Conservation (phyloP, 1,140 invertebrate species). For the Zaprionus davidi region DNA sequence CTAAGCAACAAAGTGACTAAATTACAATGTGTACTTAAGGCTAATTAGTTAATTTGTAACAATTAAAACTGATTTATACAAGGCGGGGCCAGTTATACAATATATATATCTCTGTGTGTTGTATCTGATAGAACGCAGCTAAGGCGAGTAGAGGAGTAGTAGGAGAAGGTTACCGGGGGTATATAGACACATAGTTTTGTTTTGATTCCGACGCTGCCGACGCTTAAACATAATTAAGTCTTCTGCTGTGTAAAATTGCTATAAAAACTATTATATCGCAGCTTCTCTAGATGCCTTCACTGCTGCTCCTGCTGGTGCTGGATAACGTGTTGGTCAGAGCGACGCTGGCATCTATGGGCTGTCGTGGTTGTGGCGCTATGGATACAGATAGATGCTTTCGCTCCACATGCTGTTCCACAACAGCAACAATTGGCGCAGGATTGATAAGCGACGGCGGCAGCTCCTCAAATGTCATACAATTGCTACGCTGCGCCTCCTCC, state of each 20-base stretch:
- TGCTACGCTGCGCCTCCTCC: constrained; percentile 62
- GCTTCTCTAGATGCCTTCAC: neutral
- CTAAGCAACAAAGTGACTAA: constrained; percentile 73
- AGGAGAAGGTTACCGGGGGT: neutral
- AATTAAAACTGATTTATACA: constrained; percentile 79
- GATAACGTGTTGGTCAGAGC: constrained; percentile 12
- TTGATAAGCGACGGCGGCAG: constrained; percentile 69
- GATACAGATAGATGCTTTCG: constrained; percentile 9
- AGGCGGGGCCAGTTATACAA: constrained; percentile 33
- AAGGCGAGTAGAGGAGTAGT: neutral
- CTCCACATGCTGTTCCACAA: constrained; percentile 50
- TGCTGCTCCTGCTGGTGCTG: constrained; percentile 8
- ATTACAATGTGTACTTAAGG: constrained; percentile 61
- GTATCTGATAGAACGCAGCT: neutral
- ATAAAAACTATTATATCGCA: constrained; percentile 63
- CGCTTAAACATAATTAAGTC: constrained; percentile 77
- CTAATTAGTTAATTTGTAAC: constrained; percentile 64
- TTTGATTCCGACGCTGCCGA: constrained; percentile 48
- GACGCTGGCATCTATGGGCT: constrained; percentile 52
- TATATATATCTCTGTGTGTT: neutral
- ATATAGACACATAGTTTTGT: constrained; percentile 19
- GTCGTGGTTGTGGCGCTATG: constrained; percentile 55
- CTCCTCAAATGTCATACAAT: constrained; percentile 67
- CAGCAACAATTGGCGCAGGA: constrained; percentile 71
- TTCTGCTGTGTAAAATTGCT: constrained; percentile 81